Evolutionary conservation across 2,113 vertebrate genomes (phyloP), one percentile per base, ranked within the genome.

Genomic region (Barnardius zonarius): DNA sequence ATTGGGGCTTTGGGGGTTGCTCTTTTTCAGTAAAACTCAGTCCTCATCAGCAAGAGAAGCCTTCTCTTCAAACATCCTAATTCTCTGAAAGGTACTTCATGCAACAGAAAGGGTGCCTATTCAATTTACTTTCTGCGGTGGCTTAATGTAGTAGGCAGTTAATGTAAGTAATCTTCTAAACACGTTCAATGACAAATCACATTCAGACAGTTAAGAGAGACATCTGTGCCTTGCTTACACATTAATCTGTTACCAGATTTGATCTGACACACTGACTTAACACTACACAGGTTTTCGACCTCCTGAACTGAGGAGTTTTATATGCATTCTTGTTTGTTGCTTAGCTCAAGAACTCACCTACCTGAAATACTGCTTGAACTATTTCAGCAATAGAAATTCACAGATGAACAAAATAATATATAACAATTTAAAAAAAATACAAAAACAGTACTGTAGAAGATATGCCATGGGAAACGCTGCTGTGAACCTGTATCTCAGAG

Each of bases 201-300:
- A 93, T 86, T 93, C 72, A 87, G 90, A 77, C 79, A 90, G 83
- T 63, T 76, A 69, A 69, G 68, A 88, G 62, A 88, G 16, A 46
- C 39, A 96, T 41, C 85, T 93, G 51, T 39, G 75, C 94, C 88
- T 86, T 13, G 4, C 88, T 97, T 92, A 83, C 88, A 95, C 85
- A 92, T 95, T 96, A 92, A 95, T 95, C 94, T 93, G 79, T 90
- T 90, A 90, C 79, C 64, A 96, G 64, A 96, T 95, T 72, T 95
- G 68, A 79, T 88, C 20, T 92, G 83, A 92, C 83, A 93, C 64
- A 88, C 72, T 85, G 83, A 93, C 79, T 88, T 90, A 86, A 31
- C 33, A 86, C 27, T 27, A 55, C 33, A 93, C 35, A 68, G 31
- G 17, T 92, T 78, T 93, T 77, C 37, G 41, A 2, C 37, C 62